Evolutionary conservation across 2,888 invertebrate species (phyloP), one percentile per base, ranked within the genome.

Genomic region (Amiota communis): DNA sequence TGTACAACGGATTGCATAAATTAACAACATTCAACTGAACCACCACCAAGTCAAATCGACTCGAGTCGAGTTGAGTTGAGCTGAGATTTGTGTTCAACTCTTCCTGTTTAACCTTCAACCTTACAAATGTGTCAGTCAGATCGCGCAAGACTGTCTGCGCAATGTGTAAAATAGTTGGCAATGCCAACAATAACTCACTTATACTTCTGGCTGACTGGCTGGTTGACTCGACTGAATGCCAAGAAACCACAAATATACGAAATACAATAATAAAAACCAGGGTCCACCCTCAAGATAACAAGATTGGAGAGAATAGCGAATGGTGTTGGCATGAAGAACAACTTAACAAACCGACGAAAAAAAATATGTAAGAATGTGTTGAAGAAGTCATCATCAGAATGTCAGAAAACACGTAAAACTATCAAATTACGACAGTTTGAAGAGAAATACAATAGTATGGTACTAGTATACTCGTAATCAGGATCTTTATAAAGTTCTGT

Each of bases 381-480:
- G 47, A 76, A 76, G 73, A 73, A 76, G 74, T 76, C 72, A 73
- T 76, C 71, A 71, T 47, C 20, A 47, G 49, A 47, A 36, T 71
- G 48, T 59, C 56, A 70, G 70, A 70, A 61, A 11, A 48, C 59
- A 51, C 70, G 61, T 59, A 65, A 76, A 80, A 77, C 76, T 78
- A 78, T 78, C 78, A 78, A 79, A 78, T 79, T 77, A 78, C 78
- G 79, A 80, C 79, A 79, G 78, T 79, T 80, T 80, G 78, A 78
- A 77, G 77, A 36, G 36, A 36, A 36, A 0, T 36, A 36, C 6
- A 4, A 36, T 36, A 6, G 36, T 36, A 36, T 6, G 8, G 8
- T 36, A 36, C n/a, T 36, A 36, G 4, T 6, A 36, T 36, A 78
- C 77, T 70, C 78, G 75, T 20, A 51, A 68, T 68, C 67, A 53